Base-by-base conservation (phyloP, 2,113 vertebrate genomes). In the Brachirus orientalis region DNA sequence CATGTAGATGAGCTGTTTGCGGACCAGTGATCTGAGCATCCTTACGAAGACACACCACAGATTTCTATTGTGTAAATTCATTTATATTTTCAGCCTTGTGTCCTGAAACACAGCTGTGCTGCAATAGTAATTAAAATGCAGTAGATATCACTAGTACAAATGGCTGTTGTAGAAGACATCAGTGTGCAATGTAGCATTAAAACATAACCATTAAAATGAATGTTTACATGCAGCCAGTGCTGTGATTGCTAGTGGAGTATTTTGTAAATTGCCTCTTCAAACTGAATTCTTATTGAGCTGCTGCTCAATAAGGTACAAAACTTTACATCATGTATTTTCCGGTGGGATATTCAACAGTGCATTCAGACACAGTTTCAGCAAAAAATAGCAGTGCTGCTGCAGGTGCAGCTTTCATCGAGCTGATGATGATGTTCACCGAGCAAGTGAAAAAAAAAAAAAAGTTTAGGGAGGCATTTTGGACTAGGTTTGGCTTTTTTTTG, bases 381-480 rank as follows among this genome's bases (percentile, higher is more conserved):
- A 6, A 22, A 61, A 72, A 46, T 22, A 78, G 79, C 71, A 51
- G 38, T 7, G 13, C 56, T 66, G 53, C 56, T 84, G 81, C 81
- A 84, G 84, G 55, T 79, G 70, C 74, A 84, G 78, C 64, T 75
- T 71, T 80, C 61, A 81, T 69, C 6, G 40, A 64, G 47, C 58
- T 68, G 69, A 86, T 77, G 72, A 86, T 85, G 50, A 70, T 79
- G 82, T 85, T 88, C 20, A 54, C 56, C 65, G 77, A 70, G 67
- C 74, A 84, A 60, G 75, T 65, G 55, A 63, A 57, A 75, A 74
- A 81, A 13, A 7, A 12, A 38, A 69, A 80, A n/a, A n/a, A n/a
- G n/a, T n/a, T 13, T 16, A 63, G 47, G 22, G 46, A 80, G 41
- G 47, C 72, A 14, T 82, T 86, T 86, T 79, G 44, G 71, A 73